A percentile compares a stretch with the other conserved stretches of the same genome.
Evolutionary conservation across 1,140 invertebrate species (phyloP).

Genomic region (Bombus picipes): DNA sequence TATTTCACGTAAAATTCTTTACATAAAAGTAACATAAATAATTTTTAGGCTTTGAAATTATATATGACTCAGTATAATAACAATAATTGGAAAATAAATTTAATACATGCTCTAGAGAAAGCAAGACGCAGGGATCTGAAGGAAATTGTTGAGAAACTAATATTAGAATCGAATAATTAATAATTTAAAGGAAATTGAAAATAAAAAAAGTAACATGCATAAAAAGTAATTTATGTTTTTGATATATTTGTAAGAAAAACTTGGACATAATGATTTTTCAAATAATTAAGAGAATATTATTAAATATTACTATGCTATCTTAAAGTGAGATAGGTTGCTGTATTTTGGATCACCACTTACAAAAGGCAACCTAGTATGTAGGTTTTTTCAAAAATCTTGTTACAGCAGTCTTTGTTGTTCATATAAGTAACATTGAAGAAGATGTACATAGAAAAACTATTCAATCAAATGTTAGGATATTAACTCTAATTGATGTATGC

Average conservation of each 20-base stretch:
- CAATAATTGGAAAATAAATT: conserved; percentile 69
- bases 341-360: conserved; percentile 16
- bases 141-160: conserved; percentile 70
- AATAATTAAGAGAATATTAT: conserved; percentile 44
- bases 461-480: conserved; percentile 1
- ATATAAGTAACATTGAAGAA: background rate
- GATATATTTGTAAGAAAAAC: conserved; percentile 64
- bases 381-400: conserved; percentile 7
- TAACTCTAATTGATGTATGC: conserved; percentile 21
- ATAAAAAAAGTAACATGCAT: conserved; percentile 42
- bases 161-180: conserved; percentile 36
- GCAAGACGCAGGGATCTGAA: conserved; percentile 74
- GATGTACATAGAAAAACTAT: conserved; percentile 30
- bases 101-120: conserved; percentile 72
- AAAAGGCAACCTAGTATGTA: conserved; percentile 31
- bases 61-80: conserved; percentile 62
- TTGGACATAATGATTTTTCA: conserved; percentile 37
- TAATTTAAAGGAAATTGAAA: conserved; percentile 16
- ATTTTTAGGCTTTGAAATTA: conserved; percentile 69
- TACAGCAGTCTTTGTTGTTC: conserved; percentile 31
- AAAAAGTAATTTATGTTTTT: conserved; percentile 54
- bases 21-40: conserved; percentile 33
- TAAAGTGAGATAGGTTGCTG: conserved; percentile 34
- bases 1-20: conserved; percentile 29
- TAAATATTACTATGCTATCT: conserved; percentile 23